phyloP scores from a whole-genome alignment of 2,113 vertebrate species.

The Albula goreensis region DNA sequence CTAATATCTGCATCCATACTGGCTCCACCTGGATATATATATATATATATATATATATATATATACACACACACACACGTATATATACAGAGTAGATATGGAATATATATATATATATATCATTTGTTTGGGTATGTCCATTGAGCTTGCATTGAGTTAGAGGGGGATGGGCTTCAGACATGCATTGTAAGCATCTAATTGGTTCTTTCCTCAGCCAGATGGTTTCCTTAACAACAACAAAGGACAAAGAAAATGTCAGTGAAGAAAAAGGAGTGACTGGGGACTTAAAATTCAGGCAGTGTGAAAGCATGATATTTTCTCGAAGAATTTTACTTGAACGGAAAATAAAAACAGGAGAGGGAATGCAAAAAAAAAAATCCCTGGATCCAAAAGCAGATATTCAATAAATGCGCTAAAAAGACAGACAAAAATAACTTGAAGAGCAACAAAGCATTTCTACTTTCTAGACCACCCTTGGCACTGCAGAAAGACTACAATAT shows the following conservation, averaged over 20 bases:
- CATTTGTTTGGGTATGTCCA: too few species aligned
- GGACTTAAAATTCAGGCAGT: background rate
- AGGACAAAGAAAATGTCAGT: background rate
- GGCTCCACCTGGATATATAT: too few species aligned
- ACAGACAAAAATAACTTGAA: background rate
- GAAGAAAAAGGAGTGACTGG: too few species aligned
- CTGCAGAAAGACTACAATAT: background rate
- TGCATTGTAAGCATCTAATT: background rate
- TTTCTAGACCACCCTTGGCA: background rate
- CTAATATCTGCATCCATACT: too few species aligned
- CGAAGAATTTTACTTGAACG: background rate
- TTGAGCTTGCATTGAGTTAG: too few species aligned
- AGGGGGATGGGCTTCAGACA: background rate
- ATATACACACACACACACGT: too few species aligned
- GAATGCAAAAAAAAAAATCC: background rate
- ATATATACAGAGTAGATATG: too few species aligned
- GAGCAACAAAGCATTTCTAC: background rate
- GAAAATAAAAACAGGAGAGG: slow-evolving; percentile 5
- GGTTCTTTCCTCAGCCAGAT: background rate
- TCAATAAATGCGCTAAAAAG: background rate
- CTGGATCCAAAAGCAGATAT: background rate
- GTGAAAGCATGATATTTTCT: slow-evolving; percentile 2
- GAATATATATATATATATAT: too few species aligned
- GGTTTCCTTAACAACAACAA: slow-evolving; percentile 24
- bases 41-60: too few species aligned